These are phyloP conservation scores for Trichopria drosophilae DNA, from an alignment of 2,888 invertebrate species.

Conservation along the genomic window DNA sequence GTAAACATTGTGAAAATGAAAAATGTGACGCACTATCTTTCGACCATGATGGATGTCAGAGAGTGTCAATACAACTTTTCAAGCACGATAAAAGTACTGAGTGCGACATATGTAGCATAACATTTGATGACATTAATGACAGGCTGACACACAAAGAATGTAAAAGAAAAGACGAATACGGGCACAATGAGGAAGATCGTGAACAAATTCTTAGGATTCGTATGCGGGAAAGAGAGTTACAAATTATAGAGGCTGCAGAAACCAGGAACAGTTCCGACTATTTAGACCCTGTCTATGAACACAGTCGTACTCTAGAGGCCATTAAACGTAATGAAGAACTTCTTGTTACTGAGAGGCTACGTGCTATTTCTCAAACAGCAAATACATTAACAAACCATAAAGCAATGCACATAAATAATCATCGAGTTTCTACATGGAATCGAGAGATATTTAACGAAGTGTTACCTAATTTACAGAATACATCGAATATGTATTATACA, in stretches of 20 bases:
- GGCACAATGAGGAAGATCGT: constrained; percentile 46
- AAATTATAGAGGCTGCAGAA: constrained; percentile 46
- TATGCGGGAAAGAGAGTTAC: constrained; percentile 51
- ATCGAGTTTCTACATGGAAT: too few relatives aligned
- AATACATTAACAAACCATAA: too few relatives aligned
- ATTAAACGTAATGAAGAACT: constrained; percentile 51
- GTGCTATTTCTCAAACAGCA: too few relatives aligned
- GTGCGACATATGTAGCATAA: constrained; percentile 50
- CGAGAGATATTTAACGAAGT: too few relatives aligned
- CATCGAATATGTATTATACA: too few relatives aligned
- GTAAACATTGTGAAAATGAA: constrained; percentile 46
- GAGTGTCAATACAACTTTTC: constrained; percentile 34
- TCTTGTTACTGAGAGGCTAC: too few relatives aligned
- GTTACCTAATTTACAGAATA: too few relatives aligned
- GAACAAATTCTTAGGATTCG: constrained; percentile 45
- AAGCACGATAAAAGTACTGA: constrained; percentile 36
- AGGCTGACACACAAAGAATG: constrained; percentile 49
- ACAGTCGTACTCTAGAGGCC: constrained; percentile 45
- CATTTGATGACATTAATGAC: constrained; percentile 43
- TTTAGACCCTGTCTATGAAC: constrained; percentile 43
- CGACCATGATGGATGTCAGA: constrained; percentile 52
- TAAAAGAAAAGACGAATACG: constrained; percentile 43
- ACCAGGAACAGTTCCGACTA: constrained; percentile 45
- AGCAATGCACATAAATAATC: too few relatives aligned
- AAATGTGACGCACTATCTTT: constrained; percentile 49